Base-by-base conservation (phyloP, 2,113 vertebrate genomes). In the Clupea harengus region DNA sequence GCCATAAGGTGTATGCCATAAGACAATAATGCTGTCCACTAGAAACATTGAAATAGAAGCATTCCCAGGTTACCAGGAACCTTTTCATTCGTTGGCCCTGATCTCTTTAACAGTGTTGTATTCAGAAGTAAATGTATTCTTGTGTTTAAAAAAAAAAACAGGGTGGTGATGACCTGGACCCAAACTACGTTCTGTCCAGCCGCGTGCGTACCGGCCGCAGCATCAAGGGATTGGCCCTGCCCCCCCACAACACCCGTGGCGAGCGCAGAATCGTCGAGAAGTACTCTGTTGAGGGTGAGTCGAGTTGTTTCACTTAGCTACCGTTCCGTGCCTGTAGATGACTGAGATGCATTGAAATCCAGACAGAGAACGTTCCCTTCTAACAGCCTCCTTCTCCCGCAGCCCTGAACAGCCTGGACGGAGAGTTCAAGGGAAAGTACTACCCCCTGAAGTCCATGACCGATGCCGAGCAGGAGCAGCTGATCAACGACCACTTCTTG, bases 391-490 rank as follows among this genome's bases (percentile, higher is more conserved):
- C 0, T 15, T 85, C 64, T 81, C 82, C 11, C 57, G 0, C 89
- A 99, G 97, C 97, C 88, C 94, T 99, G 86, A 95, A 92, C 95
- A 97, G 95, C 94, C 92, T 99, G 95, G 93, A 95, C 0, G 97
- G 97, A 0, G 97, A 99, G 93, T 97, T 99, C 94, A 98, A 98
- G 93, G 97, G 97, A 78, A 97, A 96, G 60, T 99, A 99, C 93
- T 99, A 97, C 89, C 97, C 97, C 6, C 95, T 99, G 92, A 96
- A 96, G 92, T 90, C 92, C 93, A 98, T 99, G 97, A 96, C 94
- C 0, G 97, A 98, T 6, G 86, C 96, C 0, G 97, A 99, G 82
- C 97, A 99, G 95, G 96, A 98, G 88, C 97, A 97, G 94, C 97
- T 99, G 80, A 99, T 99, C 0, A 88, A 89, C 0, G 97, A 99